A percentile compares a stretch with the other conserved stretches of the same genome.
Conservation (phyloP, 2,888 invertebrate genomes). For the Corbicula japonica region DNA sequence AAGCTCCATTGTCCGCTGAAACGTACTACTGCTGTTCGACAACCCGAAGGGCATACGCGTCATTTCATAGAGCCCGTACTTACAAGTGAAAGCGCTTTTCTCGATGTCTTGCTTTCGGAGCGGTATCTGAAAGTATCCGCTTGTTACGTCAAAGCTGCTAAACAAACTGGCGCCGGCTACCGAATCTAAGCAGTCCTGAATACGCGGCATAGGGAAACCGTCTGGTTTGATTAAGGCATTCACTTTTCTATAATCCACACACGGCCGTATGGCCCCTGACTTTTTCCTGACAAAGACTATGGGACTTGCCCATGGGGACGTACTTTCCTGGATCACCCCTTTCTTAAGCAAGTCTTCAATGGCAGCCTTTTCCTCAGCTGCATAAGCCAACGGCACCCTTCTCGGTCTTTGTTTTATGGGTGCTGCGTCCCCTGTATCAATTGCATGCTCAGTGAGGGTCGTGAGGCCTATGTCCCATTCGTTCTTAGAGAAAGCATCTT, state of each 20-base stretch:
- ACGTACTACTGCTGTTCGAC: slow-evolving; percentile 19
- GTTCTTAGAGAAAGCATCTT: slow-evolving; percentile 25
- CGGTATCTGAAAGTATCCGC: slow-evolving; percentile 35
- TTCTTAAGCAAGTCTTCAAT: slow-evolving; percentile 35
- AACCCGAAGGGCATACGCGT: slow-evolving; percentile 57
- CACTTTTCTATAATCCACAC: slow-evolving; percentile 34
- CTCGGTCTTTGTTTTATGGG: slow-evolving; percentile 44
- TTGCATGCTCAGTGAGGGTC: slow-evolving; percentile 21
- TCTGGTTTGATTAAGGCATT: slow-evolving; percentile 24
- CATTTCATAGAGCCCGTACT: slow-evolving; percentile 58
- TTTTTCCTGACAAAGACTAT: slow-evolving; percentile 37
- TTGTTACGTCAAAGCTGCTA: slow-evolving; percentile 35
- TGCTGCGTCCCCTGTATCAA: slow-evolving; percentile 32
- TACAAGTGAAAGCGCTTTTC: slow-evolving; percentile 46
- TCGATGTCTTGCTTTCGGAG: slow-evolving; percentile 21
- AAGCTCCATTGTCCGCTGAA: slow-evolving; percentile 35
- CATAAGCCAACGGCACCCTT: slow-evolving; percentile 31
- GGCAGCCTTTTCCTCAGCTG: slow-evolving; percentile 34
- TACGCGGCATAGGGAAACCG: slow-evolving; percentile 18
- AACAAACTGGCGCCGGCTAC: slow-evolving; percentile 12
- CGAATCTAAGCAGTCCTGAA: slow-evolving; percentile 44
- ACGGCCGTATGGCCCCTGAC: slow-evolving; percentile 8
- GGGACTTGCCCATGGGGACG: slow-evolving; percentile 28
- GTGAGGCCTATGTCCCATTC: slow-evolving; percentile 39
- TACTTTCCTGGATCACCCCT: slow-evolving; percentile 37